phyloP scores from a whole-genome alignment of 2,797 vertebrate species.

The Notamacropus eugenii region DNA sequence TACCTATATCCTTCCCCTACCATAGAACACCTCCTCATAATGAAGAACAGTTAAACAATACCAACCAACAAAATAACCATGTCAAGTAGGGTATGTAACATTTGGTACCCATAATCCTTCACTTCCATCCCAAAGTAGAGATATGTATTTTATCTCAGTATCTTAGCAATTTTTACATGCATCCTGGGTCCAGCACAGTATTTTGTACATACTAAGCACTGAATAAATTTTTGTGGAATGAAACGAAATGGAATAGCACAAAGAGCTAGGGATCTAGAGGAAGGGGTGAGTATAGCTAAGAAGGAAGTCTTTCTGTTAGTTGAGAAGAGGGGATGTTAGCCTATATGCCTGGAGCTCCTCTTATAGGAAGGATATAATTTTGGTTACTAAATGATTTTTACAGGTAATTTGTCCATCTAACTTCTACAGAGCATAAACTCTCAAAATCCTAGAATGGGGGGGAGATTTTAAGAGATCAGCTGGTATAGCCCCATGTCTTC shows the following conservation, averaged over 20 bases:
- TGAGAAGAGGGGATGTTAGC: neutral
- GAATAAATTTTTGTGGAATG: neutral
- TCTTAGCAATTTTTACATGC: neutral
- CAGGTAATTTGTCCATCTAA: conserved; percentile 29
- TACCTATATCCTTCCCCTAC: neutral
- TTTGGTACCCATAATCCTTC: neutral
- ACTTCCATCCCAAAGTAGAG: neutral
- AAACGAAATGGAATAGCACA: neutral
- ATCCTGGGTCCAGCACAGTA: neutral
- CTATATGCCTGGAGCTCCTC: neutral
- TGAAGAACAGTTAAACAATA: neutral
- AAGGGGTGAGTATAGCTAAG: neutral
- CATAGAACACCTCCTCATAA: neutral
- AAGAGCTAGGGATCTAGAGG: neutral
- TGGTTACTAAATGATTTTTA: conserved; percentile 43
- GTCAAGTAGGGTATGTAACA: neutral
- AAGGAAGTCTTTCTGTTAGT: neutral
- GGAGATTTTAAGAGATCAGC: conserved; percentile 18
- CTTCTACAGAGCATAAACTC: neutral
- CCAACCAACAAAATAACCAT: neutral
- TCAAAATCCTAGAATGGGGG: conserved; percentile 38
- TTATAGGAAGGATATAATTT: neutral
- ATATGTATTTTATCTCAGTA: neutral
- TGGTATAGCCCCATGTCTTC: conserved; percentile 8
- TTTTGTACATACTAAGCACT: neutral